phyloP scores from a whole-genome alignment of 2,797 vertebrate species.

The Catamblyrhynchus diadema region DNA sequence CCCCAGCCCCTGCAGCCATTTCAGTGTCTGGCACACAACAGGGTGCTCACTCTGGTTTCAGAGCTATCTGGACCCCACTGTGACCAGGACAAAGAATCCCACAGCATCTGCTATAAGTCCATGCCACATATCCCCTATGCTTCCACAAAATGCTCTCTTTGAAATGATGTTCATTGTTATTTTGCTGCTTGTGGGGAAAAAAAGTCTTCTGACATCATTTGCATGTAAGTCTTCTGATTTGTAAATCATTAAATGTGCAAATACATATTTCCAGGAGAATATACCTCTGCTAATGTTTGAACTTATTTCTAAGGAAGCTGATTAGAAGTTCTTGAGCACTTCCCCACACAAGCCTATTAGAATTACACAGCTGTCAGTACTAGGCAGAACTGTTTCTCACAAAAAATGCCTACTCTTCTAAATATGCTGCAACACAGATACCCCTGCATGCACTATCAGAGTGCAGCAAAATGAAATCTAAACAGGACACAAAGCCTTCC shows the following conservation, averaged over 20 bases:
- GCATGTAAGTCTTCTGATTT: background rate
- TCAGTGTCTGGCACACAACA: background rate
- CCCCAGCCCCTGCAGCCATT: background rate
- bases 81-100: background rate
- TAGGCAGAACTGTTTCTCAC: background rate
- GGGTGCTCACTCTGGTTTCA: background rate
- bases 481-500: background rate
- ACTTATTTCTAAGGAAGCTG: background rate
- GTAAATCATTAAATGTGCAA: background rate
- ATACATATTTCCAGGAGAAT: background rate
- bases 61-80: background rate
- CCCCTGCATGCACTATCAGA: background rate
- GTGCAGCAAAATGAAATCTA: background rate
- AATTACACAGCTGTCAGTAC: background rate
- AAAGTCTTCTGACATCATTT: background rate
- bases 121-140: accelerated
- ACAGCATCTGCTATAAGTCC: background rate
- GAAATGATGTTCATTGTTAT: background rate
- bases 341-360: background rate
- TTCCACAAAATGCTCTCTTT: accelerated
- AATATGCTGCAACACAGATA: background rate
- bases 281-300: background rate
- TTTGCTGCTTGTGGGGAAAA: background rate
- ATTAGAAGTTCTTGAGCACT: background rate
- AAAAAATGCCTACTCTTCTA: background rate